A percentile compares a stretch with the other conserved stretches of the same genome.
These are phyloP conservation scores for Saguinus midas DNA, from an alignment of 2,113 vertebrate genomes.

Conservation along the genomic window DNA sequence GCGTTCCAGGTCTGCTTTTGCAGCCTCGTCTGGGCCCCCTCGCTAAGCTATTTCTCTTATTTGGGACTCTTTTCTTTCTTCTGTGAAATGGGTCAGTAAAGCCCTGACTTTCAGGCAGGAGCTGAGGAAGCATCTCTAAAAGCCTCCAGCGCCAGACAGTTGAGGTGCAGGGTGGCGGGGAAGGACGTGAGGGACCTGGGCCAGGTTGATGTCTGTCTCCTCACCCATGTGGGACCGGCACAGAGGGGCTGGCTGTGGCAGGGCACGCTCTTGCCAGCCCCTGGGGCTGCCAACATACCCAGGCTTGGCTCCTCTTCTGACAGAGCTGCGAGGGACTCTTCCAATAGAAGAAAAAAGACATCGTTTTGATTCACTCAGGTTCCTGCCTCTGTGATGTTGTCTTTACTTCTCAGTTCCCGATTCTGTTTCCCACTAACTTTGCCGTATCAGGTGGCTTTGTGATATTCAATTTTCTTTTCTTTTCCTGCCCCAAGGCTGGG, in stretches of 20 bases:
- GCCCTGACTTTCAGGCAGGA: background rate
- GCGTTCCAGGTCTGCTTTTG: background rate
- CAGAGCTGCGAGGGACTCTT: constrained; percentile 73
- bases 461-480: constrained; percentile 39
- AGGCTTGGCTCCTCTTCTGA: constrained; percentile 77
- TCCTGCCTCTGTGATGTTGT: constrained; percentile 45
- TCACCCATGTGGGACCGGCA: background rate
- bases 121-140: background rate
- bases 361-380: constrained; percentile 33
- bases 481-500: background rate
- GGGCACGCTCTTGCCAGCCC: background rate
- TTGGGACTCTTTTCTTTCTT: background rate
- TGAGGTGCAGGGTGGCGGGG: accelerated
- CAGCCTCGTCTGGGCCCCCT: background rate
- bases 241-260: background rate
- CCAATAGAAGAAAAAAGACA: background rate
- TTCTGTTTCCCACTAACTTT: constrained; percentile 28
- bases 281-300: constrained; percentile 64
- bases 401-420: constrained; percentile 56
- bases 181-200: background rate
- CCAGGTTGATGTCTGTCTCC: background rate
- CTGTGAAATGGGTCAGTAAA: background rate
- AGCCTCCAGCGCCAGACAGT: accelerated
- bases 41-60: background rate
- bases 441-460: background rate